Evolutionary conservation across 2,888 invertebrate species (phyloP), one percentile per base, ranked within the genome.

Genomic region (Orthonevra nobilis): DNA sequence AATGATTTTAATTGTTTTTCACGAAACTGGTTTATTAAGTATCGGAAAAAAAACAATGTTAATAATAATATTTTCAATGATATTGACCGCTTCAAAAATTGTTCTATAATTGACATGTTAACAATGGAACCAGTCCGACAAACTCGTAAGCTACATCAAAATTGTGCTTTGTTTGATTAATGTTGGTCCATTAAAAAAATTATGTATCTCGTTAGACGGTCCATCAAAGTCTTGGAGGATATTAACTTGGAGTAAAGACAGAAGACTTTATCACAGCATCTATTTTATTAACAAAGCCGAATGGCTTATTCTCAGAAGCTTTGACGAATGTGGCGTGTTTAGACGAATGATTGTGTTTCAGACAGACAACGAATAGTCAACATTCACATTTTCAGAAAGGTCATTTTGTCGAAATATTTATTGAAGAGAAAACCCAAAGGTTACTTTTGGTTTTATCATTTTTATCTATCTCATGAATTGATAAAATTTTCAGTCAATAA

Each of bases 1-100:
- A 3, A 58, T 36, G 20, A 14, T 10, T 12, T 17, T 19, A 56
- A 28, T 14, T 56, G 44, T 19, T 23, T n/a, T n/a, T n/a, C n/a
- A n/a, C n/a, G 26, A 10, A 72, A 72, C 72, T 56, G 63, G 72
- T 72, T 72, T 72, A 48, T 54, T 48, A 48, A 63, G n/a, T n/a
- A n/a, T n/a, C n/a, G n/a, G n/a, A n/a, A n/a, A n/a, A 54, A 42
- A 36, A 15, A 23, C 20, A 38, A 52, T n/a, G n/a, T n/a, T n/a
- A 46, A 54, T 36, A 63, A 52, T 64, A 42, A 64, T 60, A 32
- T 46, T 38, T 23, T 44, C 44, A 63, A 63, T 63, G 61, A 63
- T 70, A 63, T 54, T 70, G 61, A 63, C 70, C 70, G 63, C 50
- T 50, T 60, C 26, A 17, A 58, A 68, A 34, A 12, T 23, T 34